phyloP scores from a whole-genome alignment of 1,140 invertebrate species.

The Neuroterus valhalla region DNA sequence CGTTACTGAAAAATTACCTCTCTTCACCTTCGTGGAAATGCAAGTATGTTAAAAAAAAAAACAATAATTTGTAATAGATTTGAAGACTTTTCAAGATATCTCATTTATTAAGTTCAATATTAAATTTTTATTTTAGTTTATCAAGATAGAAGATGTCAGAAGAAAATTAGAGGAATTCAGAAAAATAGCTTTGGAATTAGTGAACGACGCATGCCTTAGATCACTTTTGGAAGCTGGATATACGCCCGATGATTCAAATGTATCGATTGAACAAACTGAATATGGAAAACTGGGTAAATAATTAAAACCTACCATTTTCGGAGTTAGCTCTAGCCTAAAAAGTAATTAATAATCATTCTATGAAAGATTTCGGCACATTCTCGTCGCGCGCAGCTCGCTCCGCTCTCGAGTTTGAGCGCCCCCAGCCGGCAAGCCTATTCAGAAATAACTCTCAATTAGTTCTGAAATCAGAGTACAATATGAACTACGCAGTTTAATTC shows the following conservation, averaged over 20 bases:
- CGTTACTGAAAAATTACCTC: slow-evolving; percentile 76
- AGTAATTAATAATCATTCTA: too few relatives aligned
- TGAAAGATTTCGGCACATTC: too few relatives aligned
- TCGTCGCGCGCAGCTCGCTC: too few relatives aligned
- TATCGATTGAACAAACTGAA: slow-evolving; percentile 64
- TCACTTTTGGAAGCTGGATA: slow-evolving; percentile 84
- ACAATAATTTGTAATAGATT: background rate
- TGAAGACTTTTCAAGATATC: background rate
- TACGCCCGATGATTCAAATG: slow-evolving; percentile 80
- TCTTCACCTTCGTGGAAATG: slow-evolving; percentile 81
- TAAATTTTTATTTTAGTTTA: slow-evolving; percentile 66
- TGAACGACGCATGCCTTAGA: slow-evolving; percentile 82
- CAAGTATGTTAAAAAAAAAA: slow-evolving; percentile 72
- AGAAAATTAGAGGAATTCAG: slow-evolving; percentile 78
- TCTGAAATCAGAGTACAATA: too few relatives aligned
- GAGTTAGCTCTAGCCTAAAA: too few relatives aligned
- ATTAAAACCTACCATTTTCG: background rate
- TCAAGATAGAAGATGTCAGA: slow-evolving; percentile 74
- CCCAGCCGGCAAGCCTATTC: too few relatives aligned
- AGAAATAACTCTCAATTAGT: too few relatives aligned
- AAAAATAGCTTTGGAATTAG: slow-evolving; percentile 78
- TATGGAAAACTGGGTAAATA: slow-evolving; percentile 61
- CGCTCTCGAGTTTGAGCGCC: too few relatives aligned
- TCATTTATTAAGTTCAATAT: background rate
- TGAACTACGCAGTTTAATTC: too few relatives aligned